A percentile compares a stretch with the other conserved stretches of the same genome.
Conservation (phyloP, 1,140 invertebrate species). For the Bombus confusus region DNA sequence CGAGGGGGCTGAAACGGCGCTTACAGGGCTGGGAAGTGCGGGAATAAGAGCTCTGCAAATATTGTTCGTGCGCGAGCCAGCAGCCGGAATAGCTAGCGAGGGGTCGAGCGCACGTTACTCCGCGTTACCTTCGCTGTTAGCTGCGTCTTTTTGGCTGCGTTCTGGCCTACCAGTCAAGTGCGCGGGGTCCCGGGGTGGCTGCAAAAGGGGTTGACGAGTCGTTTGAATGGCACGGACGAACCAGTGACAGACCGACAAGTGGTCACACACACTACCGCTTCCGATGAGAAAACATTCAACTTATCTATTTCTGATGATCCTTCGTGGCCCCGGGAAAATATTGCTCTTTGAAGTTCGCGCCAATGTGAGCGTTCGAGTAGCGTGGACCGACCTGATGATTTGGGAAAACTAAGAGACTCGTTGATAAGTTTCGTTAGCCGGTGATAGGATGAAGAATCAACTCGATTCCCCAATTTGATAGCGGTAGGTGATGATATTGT, state of each 20-base stretch:
- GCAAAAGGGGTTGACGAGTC: conserved; percentile 69
- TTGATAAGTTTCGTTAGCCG: not conserved
- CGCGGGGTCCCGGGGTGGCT: conserved; percentile 53
- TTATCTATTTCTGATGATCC: conserved; percentile 49
- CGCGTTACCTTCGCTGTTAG: conserved; percentile 70
- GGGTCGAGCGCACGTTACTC: conserved; percentile 62
- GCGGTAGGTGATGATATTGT: not conserved
- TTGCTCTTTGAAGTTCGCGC: conserved; percentile 36
- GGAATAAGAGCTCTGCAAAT: conserved; percentile 82
- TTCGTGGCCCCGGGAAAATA: conserved; percentile 31
- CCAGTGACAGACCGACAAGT: conserved; percentile 75
- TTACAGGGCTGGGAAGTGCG: conserved; percentile 59
- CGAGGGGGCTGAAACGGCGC: conserved; percentile 53
- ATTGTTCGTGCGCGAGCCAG: conserved; percentile 77
- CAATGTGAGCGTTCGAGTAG: not conserved
- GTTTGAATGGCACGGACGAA: conserved; percentile 41
- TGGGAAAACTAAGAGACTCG: not conserved
- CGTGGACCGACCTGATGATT: not conserved
- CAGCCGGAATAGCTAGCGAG: conserved; percentile 65
- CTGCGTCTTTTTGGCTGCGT: conserved; percentile 57
- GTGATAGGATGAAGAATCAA: not conserved
- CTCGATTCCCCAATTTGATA: not conserved
- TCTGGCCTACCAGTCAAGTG: conserved; percentile 64
- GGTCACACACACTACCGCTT: conserved; percentile 58
- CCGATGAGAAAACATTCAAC: conserved; percentile 64